These are phyloP conservation scores for Caenorhabditis latens DNA, from an alignment of 1,140 invertebrate species.

Conservation along the genomic window DNA sequence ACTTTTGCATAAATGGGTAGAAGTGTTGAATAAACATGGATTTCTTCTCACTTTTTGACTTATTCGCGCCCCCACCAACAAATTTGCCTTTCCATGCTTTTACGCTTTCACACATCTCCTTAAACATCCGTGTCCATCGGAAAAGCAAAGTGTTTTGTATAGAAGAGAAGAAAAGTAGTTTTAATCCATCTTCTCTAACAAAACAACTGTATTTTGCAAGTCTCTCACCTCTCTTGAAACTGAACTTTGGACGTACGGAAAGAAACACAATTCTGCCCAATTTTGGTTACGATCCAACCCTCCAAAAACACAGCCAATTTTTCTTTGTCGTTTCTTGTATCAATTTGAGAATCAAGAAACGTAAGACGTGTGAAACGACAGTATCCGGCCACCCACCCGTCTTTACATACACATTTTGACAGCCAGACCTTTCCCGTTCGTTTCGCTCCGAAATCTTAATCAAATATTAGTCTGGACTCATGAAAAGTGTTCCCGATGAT, in stretches of 20 bases:
- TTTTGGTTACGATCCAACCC: slow-evolving; percentile 17
- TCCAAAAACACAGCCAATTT: background rate
- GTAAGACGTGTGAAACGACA: slow-evolving; percentile 43
- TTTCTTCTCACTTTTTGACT: background rate
- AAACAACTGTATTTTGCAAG: background rate
- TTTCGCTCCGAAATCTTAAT: slow-evolving; percentile 30
- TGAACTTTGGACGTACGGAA: background rate
- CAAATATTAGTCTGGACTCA: slow-evolving; percentile 5
- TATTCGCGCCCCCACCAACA: background rate
- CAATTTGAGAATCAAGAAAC: background rate
- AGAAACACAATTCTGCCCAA: background rate
- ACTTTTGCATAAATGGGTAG: slow-evolving; percentile 53
- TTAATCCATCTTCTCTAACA: background rate
- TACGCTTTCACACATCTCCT: slow-evolving; percentile 28
- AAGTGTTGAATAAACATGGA: slow-evolving; percentile 54
- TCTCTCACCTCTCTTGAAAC: background rate
- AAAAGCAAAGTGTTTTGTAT: background rate
- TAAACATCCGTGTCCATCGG: slow-evolving; percentile 14
- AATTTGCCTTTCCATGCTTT: slow-evolving; percentile 16
- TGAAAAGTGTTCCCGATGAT: background rate
- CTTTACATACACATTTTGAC: slow-evolving; percentile 20
- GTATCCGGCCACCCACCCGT: background rate
- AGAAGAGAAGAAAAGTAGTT: slow-evolving; percentile 8
- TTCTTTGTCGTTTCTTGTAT: background rate
- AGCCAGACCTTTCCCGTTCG: slow-evolving; percentile 23